These are phyloP conservation scores for Syritta pipiens DNA, from an alignment of 2,888 invertebrate genomes.

Conservation along the genomic window DNA sequence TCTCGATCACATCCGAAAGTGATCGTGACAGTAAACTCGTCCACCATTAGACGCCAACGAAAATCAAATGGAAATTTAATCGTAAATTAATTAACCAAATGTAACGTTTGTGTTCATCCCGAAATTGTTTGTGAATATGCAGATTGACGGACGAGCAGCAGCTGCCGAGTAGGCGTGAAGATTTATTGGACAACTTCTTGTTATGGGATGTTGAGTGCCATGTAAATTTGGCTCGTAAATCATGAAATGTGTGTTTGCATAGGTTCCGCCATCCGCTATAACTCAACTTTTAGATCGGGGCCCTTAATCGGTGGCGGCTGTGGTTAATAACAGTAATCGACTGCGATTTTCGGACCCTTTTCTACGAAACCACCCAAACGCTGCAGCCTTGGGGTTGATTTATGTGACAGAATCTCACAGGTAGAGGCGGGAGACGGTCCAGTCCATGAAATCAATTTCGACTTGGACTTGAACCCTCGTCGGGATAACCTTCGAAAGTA, in stretches of 20 bases:
- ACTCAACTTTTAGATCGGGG: neutral
- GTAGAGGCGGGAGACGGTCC: conserved; percentile 2
- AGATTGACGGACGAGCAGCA: neutral
- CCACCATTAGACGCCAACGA: neutral
- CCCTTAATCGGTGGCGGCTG: too few species aligned
- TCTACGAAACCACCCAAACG: conserved; percentile 32
- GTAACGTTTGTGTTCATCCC: neutral
- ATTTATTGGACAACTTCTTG: conserved; percentile 51
- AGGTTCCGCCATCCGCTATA: neutral
- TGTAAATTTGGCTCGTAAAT: conserved; percentile 30
- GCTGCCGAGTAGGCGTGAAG: conserved; percentile 52
- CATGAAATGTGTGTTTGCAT: too few species aligned
- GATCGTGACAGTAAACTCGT: conserved; percentile 13
- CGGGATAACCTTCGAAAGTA: conserved; percentile 7
- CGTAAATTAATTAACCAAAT: conserved; percentile 28
- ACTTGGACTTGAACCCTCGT: too few species aligned
- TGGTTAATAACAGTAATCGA: conserved; percentile 9
- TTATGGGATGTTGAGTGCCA: conserved; percentile 10
- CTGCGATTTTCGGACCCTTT: conserved; percentile 22
- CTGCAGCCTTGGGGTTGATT: conserved; percentile 15
- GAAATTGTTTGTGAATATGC: neutral
- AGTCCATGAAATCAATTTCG: conserved; percentile 22
- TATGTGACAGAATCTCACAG: conserved; percentile 19
- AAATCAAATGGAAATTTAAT: conserved; percentile 29
- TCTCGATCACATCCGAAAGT: conserved; percentile 39